phyloP scores from a whole-genome alignment of 2,113 vertebrate species.

The Psittacus erithacus region DNA sequence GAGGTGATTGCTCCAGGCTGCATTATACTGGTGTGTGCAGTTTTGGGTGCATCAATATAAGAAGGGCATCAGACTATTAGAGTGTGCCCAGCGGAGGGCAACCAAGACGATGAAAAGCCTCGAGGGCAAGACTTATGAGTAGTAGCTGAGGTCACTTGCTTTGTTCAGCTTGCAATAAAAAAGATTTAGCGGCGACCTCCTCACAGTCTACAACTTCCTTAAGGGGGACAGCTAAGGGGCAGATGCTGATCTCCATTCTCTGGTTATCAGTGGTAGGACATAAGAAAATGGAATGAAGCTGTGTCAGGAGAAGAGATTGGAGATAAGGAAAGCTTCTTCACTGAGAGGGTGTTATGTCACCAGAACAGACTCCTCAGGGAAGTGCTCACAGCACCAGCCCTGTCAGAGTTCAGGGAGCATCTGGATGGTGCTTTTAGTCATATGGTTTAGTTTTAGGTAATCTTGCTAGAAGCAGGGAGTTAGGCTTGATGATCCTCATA shows the following conservation, averaged over 20 bases:
- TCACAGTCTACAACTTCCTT: background rate
- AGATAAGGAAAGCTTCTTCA: background rate
- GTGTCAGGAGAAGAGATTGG: background rate
- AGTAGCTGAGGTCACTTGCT: background rate
- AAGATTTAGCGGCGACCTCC: background rate
- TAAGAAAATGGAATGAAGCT: background rate
- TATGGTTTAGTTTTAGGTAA: background rate
- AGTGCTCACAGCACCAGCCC: background rate
- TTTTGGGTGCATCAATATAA: background rate
- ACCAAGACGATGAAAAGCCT: background rate
- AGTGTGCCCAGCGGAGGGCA: background rate
- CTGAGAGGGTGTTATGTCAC: accelerated
- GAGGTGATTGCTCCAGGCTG: no score
- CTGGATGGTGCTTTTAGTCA: background rate
- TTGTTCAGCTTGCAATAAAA: background rate
- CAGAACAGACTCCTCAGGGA: background rate
- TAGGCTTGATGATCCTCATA: background rate
- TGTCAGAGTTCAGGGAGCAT: background rate
- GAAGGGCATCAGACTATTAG: background rate
- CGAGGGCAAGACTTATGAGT: accelerated
- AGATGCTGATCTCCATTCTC: background rate
- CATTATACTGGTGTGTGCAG: no score
- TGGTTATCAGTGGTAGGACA: background rate
- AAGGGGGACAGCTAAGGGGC: accelerated
- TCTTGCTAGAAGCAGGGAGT: background rate